Percentiles rank a stretch among this genome's conserved stretches.
These are phyloP conservation scores for Harpagifer antarcticus DNA, from an alignment of 2,797 vertebrate species.

Conservation along the genomic window DNA sequence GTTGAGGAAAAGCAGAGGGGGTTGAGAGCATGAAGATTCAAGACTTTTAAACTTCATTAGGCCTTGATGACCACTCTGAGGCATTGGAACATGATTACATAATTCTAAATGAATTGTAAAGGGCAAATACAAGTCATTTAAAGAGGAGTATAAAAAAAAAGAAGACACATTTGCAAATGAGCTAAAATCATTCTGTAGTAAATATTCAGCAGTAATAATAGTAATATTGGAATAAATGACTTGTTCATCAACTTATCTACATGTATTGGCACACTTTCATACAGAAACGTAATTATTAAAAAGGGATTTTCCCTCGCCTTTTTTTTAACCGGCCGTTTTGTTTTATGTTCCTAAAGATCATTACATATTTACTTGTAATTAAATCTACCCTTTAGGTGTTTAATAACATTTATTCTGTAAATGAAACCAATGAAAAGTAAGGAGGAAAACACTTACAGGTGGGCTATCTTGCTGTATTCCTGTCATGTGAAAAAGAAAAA, in stretches of 20 bases:
- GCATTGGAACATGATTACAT: too few species aligned
- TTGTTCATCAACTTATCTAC: neutral
- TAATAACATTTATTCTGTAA: neutral
- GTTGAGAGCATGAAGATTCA: neutral
- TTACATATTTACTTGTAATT: neutral
- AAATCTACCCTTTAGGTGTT: neutral
- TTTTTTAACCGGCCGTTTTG: neutral
- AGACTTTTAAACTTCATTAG: neutral
- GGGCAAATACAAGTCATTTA: neutral
- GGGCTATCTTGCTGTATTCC: conserved; percentile 82
- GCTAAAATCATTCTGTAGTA: neutral
- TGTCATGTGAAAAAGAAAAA: conserved; percentile 55
- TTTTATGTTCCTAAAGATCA: neutral
- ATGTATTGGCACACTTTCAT: neutral
- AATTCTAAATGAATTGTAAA: neutral
- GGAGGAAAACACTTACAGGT: conserved; percentile 76
- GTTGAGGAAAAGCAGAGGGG: conserved; percentile 6
- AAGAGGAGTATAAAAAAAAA: too few species aligned
- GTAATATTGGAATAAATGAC: neutral
- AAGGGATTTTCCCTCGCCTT: neutral
- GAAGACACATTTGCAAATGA: neutral
- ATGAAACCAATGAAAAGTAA: neutral
- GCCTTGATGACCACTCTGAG: neutral
- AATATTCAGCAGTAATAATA: neutral
- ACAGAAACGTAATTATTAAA: neutral